Percentiles rank a stretch among this genome's conserved stretches.
phyloP scores from a whole-genome alignment of 2,888 invertebrate species.

The Ceraclea dissimilis region DNA sequence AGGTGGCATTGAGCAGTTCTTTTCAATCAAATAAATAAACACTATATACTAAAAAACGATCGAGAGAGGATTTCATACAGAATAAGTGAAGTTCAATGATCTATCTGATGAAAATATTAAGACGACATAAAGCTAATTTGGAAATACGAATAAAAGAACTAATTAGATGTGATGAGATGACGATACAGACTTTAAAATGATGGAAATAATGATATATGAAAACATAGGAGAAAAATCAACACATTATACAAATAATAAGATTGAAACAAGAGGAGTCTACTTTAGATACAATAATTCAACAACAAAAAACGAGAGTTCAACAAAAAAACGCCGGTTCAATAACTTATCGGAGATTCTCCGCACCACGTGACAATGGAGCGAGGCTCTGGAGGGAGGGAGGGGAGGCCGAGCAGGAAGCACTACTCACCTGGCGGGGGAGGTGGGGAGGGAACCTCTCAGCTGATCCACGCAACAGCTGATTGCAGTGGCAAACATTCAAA shows the following conservation, averaged over 20 bases:
- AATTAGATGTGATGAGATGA: too few relatives aligned
- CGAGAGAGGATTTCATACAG: too few relatives aligned
- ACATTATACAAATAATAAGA: neutral
- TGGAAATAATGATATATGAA: too few relatives aligned
- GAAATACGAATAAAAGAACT: too few relatives aligned
- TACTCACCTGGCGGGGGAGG: neutral
- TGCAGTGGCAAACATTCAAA: neutral
- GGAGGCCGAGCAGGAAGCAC: neutral
- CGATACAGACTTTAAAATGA: too few relatives aligned
- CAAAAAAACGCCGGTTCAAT: slow-evolving; percentile 7
- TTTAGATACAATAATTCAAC: neutral
- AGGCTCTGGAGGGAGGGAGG: neutral
- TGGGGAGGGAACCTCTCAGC: slow-evolving; percentile 6
- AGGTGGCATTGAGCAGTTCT: slow-evolving; percentile 13
- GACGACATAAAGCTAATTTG: too few relatives aligned
- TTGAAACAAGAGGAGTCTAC: too few relatives aligned
- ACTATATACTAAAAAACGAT: too few relatives aligned
- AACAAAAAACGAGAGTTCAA: slow-evolving; percentile 1
- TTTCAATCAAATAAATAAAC: neutral
- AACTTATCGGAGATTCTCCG: slow-evolving; percentile 1
- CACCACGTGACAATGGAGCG: neutral
- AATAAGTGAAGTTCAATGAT: too few relatives aligned
- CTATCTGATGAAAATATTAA: too few relatives aligned
- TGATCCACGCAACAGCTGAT: slow-evolving; percentile 16
- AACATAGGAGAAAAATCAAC: neutral